Percentiles rank a stretch among this genome's conserved stretches.
Conservation (phyloP, 2,888 invertebrate genomes). For the Drosophila kanekoi region DNA sequence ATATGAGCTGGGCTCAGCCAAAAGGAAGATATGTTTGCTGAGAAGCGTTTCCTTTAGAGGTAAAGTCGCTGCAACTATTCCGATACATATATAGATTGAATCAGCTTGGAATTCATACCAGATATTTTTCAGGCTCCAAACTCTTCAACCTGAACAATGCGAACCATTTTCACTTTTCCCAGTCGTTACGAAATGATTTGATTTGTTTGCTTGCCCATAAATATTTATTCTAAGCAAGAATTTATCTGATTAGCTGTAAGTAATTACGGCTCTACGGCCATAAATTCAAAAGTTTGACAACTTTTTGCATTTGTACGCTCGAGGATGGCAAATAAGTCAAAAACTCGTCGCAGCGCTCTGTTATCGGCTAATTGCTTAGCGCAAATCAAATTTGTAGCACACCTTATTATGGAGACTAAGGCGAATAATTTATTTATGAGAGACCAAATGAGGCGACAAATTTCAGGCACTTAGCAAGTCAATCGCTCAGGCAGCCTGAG, state of each 20-base stretch:
- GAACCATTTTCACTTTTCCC: too few species aligned
- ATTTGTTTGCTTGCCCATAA: not conserved
- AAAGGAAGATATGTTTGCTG: too few species aligned
- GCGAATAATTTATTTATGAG: conserved; percentile 75
- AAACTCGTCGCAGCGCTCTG: conserved; percentile 32
- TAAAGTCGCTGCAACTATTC: too few species aligned
- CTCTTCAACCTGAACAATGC: too few species aligned
- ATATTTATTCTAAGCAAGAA: not conserved
- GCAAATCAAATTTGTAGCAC: conserved; percentile 72
- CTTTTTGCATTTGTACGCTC: conserved; percentile 9
- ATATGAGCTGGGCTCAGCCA: too few species aligned
- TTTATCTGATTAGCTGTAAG: not conserved
- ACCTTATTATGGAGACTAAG: conserved; percentile 63
- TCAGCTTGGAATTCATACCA: too few species aligned
- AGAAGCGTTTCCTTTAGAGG: too few species aligned
- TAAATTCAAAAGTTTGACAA: conserved; percentile 16
- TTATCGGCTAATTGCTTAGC: conserved; percentile 75
- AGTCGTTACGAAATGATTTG: not conserved
- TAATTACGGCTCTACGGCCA: not conserved
- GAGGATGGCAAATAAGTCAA: conserved; percentile 44
- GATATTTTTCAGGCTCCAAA: too few species aligned
- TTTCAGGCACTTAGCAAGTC: conserved; percentile 74
- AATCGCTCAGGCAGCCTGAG: conserved; percentile 49
- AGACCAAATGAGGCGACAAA: conserved; percentile 78
- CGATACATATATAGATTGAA: too few species aligned